Base-by-base conservation (phyloP, 2,888 invertebrate species). In the Amblyjoppa proteus region DNA sequence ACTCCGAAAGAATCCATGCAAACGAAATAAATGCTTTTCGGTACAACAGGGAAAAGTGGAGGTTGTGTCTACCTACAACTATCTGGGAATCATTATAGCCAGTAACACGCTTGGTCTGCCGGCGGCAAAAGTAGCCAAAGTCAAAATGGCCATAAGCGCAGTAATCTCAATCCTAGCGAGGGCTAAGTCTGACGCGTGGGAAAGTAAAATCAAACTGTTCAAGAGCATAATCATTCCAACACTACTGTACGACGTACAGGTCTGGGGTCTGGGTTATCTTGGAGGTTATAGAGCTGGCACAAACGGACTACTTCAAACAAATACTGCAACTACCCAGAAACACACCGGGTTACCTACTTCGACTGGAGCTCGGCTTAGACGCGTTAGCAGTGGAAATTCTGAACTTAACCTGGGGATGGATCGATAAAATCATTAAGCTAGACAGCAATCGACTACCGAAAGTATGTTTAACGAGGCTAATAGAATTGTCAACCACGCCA, bases 31-130 rank as follows among this genome's bases (percentile, higher is more conserved):
- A 77, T 16, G 45, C 56, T 9, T 71, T 68, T 13, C 49, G n/a
- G 64, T 85, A 71, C 25, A 70, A 82, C 20, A 66, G 73, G 13
- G 53, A 74, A 16, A 45, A 5, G 80, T 88, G 66, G 86, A 87
- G 53, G 78, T 84, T 11, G 88, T 87, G n/a, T 76, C 70, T 25
- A 45, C 34, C 7, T 73, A 49, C 41, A 66, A 73, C 25, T 80
- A 80, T 58, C 31, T 80, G 31, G 80, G 80, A 25, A 64, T 80
- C 16, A 25, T 51, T 28, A n/a, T 74, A 25, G 53, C 58, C 1
- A 58, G 58, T 25, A 58, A 71, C 11, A 45, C 73, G 9, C 45
- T 20, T 20, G 74, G 74, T 3, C 53, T 45, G 11, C 20, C 13
- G 31, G 74, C 83, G 11, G 61, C 66, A 13, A 74, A 58, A 56